phyloP scores from a whole-genome alignment of 2,113 vertebrate species.

The Anolis sagrei region DNA sequence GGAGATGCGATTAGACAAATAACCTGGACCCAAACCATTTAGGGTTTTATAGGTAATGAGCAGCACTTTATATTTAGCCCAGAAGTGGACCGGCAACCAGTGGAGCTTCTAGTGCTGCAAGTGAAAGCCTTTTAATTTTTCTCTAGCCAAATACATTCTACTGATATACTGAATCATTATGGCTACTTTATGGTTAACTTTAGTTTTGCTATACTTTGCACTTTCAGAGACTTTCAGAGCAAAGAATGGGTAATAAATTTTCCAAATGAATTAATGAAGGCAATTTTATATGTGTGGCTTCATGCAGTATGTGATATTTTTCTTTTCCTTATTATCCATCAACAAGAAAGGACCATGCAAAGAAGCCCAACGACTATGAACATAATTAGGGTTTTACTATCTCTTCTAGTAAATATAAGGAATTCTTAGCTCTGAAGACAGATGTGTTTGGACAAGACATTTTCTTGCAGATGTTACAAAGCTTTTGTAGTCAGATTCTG shows the following conservation, averaged over 20 bases:
- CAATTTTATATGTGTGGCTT: background rate
- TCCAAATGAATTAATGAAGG: background rate
- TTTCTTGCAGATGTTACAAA: slow-evolving; percentile 53
- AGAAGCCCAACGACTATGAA: slow-evolving; percentile 40
- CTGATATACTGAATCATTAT: background rate
- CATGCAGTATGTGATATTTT: background rate
- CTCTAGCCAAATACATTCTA: background rate
- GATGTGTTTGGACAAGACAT: slow-evolving; percentile 58
- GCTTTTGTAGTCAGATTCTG: slow-evolving; percentile 6
- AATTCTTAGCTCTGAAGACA: slow-evolving; percentile 36
- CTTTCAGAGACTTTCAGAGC: background rate
- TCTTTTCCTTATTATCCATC: background rate
- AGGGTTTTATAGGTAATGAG: too few species aligned
- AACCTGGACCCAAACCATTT: too few species aligned
- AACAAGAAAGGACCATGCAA: slow-evolving; percentile 45
- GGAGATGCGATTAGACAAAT: too few species aligned
- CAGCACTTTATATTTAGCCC: too few species aligned
- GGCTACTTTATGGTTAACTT: background rate
- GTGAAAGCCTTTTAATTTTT: background rate
- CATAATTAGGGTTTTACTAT: slow-evolving; percentile 56
- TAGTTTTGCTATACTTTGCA: background rate
- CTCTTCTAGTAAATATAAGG: background rate
- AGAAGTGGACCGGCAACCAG: too few species aligned
- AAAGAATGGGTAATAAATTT: background rate
- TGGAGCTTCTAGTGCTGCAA: too few species aligned